Evolutionary conservation across 2,113 vertebrate genomes (phyloP).

Genomic region (Rhabdomys dilectus): DNA sequence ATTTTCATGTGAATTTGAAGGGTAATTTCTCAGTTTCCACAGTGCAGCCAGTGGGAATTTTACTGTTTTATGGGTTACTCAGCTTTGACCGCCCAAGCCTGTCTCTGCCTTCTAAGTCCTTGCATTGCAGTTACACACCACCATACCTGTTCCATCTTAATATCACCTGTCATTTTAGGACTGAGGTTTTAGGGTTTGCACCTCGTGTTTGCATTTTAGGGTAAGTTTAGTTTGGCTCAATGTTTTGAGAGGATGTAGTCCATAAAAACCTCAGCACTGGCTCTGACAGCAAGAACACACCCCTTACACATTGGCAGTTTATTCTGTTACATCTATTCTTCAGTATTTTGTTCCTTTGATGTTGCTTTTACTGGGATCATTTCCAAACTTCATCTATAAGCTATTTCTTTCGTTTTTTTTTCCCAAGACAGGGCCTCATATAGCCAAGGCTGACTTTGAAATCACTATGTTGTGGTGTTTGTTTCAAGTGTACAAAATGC

Average conservation of each 20-base stretch:
- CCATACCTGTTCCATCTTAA: background rate
- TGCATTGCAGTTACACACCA: background rate
- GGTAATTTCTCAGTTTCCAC: background rate
- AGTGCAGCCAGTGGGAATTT: background rate
- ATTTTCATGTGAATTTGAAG: slow-evolving; percentile 10
- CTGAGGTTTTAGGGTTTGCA: background rate
- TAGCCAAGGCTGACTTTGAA: background rate
- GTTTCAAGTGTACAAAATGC: background rate
- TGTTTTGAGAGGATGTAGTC: background rate
- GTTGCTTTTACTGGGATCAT: background rate
- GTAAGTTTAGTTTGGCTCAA: background rate
- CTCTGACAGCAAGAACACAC: background rate
- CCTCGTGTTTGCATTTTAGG: background rate
- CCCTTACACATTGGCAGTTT: background rate
- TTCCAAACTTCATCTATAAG: background rate
- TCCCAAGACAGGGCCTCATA: background rate
- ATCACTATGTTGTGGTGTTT: background rate
- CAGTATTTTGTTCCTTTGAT: background rate
- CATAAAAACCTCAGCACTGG: background rate
- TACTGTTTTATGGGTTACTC: background rate
- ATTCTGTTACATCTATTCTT: background rate
- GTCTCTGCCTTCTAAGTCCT: background rate
- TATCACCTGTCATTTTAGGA: background rate
- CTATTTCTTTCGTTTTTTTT: background rate
- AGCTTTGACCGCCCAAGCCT: background rate